These are phyloP conservation scores for Liasis olivaceus DNA, from an alignment of 2,797 vertebrate genomes.

Conservation along the genomic window DNA sequence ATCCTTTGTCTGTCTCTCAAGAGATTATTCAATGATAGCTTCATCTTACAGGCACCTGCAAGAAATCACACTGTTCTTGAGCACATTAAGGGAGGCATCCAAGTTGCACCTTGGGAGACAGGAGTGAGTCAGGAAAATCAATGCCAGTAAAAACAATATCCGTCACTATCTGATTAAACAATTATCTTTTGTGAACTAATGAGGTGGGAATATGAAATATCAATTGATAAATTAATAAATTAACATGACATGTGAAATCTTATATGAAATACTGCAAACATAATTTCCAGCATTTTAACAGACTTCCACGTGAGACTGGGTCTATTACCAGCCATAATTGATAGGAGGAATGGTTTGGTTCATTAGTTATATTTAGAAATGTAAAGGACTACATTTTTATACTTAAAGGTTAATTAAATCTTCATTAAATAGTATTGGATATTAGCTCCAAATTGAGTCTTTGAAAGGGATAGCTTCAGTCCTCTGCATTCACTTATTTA, in stretches of 20 bases:
- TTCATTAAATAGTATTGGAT: neutral
- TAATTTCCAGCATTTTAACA: neutral
- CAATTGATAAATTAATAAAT: neutral
- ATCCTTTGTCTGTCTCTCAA: rapidly evolving
- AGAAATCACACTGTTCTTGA: neutral
- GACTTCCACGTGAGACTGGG: neutral
- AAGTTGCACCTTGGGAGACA: neutral
- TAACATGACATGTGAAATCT: neutral
- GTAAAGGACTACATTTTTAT: neutral
- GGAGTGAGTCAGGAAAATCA: neutral
- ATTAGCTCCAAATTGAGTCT: neutral
- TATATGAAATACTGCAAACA: neutral
- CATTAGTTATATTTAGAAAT: neutral
- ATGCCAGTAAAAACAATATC: neutral
- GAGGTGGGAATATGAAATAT: neutral
- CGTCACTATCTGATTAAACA: neutral
- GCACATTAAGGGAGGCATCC: neutral
- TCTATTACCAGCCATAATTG: neutral
- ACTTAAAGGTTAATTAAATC: neutral
- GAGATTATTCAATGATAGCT: conserved; percentile 4
- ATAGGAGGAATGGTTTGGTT: neutral
- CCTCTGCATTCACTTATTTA: neutral
- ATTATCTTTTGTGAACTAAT: neutral
- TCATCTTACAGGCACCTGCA: neutral
- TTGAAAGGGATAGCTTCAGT: neutral